Conservation (phyloP, 2,113 vertebrate genomes). For the Amazona guildingii region DNA sequence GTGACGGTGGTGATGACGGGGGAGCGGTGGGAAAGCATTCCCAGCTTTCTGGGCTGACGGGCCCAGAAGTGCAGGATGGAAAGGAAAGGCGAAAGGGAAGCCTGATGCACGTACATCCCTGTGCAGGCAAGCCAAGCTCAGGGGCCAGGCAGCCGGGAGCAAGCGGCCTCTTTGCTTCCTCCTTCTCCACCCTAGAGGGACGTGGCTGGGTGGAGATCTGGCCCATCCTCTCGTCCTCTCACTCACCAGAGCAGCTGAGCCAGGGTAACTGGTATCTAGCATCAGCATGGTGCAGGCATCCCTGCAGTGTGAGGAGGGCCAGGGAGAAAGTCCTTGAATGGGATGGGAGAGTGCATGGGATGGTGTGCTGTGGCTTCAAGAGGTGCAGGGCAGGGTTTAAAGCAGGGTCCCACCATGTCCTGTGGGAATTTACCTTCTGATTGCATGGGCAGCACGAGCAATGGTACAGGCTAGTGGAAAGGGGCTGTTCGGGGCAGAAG, state of each 20-base stretch:
- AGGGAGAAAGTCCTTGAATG: background rate
- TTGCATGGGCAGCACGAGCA: background rate
- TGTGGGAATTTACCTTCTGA: background rate
- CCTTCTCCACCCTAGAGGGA: conserved; percentile 33
- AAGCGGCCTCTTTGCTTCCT: conserved; percentile 10
- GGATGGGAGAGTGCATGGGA: rapidly evolving
- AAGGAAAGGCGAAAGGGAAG: background rate
- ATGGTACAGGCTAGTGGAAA: background rate
- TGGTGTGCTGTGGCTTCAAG: background rate
- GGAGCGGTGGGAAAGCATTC: background rate
- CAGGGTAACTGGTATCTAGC: conserved; percentile 2
- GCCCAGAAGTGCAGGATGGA: background rate
- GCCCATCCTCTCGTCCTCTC: background rate
- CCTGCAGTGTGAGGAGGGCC: rapidly evolving
- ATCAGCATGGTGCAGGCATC: rapidly evolving
- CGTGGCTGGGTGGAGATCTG: conserved; percentile 33
- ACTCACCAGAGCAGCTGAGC: background rate
- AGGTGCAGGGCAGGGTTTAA: background rate
- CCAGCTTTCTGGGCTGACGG: background rate
- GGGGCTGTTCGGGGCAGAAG: background rate
- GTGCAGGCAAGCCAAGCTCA: background rate
- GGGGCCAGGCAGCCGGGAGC: background rate
- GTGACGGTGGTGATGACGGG: rapidly evolving
- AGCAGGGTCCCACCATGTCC: background rate
- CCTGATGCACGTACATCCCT: background rate